These are phyloP conservation scores for Odontomyia ornata DNA, from an alignment of 2,888 invertebrate species.

Conservation along the genomic window DNA sequence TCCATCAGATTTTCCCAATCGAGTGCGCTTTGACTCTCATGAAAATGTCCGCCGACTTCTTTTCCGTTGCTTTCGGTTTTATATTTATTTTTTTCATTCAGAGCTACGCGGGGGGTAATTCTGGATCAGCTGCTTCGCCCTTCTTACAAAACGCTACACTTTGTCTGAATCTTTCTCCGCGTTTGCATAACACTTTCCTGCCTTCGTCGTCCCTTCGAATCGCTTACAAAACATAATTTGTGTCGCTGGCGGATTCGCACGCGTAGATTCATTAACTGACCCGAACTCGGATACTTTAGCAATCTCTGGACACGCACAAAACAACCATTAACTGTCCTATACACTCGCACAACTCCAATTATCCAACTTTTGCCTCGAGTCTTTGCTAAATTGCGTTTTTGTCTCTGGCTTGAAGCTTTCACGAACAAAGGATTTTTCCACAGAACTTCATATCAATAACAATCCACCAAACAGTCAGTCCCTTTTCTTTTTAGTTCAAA, in stretches of 20 bases:
- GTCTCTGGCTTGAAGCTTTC: background rate
- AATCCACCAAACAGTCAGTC: background rate
- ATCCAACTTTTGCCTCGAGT: background rate
- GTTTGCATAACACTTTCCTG: background rate
- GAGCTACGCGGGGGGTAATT: conserved; percentile 1
- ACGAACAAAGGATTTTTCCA: conserved; percentile 12
- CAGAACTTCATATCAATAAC: background rate
- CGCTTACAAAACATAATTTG: background rate
- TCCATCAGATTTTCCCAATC: background rate
- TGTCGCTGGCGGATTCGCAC: background rate
- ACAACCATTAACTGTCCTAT: background rate
- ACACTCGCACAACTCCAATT: conserved; percentile 5
- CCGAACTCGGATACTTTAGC: background rate
- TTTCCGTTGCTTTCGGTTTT: background rate
- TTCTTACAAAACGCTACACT: conserved; percentile 3
- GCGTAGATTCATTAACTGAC: background rate
- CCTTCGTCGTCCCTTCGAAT: conserved; percentile 1
- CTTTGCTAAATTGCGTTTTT: background rate
- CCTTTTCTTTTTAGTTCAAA: conserved; percentile 15
- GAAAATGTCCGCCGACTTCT: background rate
- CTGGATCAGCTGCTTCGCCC: conserved; percentile 21
- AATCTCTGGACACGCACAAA: conserved; percentile 2
- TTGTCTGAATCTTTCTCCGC: background rate
- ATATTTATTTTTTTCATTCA: background rate
- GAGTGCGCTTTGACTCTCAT: background rate